phyloP scores from a whole-genome alignment of 2,888 invertebrate species.

The Protonemura montana region DNA sequence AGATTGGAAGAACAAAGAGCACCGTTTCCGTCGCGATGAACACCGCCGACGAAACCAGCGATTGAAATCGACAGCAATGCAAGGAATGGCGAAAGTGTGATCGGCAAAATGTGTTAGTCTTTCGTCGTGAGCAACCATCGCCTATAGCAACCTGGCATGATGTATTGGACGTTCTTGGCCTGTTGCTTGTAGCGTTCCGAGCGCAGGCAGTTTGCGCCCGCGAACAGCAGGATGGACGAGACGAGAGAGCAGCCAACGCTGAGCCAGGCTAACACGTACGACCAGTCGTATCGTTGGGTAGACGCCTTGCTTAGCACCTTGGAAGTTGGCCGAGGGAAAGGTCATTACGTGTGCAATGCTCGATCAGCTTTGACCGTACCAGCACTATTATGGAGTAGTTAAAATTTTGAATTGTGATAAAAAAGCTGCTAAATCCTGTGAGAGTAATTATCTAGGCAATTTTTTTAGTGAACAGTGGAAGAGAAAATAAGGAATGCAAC shows the following conservation, averaged over 20 bases:
- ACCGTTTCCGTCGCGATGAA: not conserved
- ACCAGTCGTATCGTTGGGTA: conserved; percentile 82
- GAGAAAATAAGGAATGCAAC: too few species aligned
- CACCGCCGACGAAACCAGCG: not conserved
- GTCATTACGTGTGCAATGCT: not conserved
- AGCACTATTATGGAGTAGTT: too few species aligned
- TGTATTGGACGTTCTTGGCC: conserved; percentile 84
- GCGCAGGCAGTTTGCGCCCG: conserved; percentile 79
- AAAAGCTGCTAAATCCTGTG: too few species aligned
- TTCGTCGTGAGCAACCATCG: not conserved
- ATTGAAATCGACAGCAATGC: not conserved
- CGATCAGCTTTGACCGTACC: too few species aligned
- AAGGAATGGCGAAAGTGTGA: not conserved
- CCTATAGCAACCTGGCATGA: conserved; percentile 77
- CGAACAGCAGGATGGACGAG: conserved; percentile 80
- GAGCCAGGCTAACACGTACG: conserved; percentile 85
- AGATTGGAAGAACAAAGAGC: conserved; percentile 35
- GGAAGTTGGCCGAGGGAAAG: not conserved
- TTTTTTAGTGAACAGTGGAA: too few species aligned
- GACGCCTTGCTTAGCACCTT: conserved; percentile 78
- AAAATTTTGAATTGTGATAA: too few species aligned
- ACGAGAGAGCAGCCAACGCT: conserved; percentile 79
- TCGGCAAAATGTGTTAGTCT: conserved; percentile 17
- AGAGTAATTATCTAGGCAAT: too few species aligned
- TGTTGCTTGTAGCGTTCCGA: conserved; percentile 78